Evolutionary conservation across 2,888 invertebrate genomes (phyloP).

Genomic region (Volucella inflata): DNA sequence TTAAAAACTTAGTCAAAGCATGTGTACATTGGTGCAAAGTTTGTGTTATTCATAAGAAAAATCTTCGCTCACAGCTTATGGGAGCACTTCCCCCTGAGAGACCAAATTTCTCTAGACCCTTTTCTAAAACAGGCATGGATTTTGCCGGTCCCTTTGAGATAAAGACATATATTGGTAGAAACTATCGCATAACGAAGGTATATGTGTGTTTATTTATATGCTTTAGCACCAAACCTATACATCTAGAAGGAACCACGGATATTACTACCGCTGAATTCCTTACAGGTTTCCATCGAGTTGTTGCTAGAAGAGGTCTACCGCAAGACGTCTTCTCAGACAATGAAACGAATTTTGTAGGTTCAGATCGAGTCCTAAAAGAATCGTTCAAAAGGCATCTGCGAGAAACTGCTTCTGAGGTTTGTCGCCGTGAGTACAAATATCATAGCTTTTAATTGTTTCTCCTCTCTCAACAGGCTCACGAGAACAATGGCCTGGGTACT

Average conservation of each 20-base stretch:
- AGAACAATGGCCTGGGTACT: conserved; percentile 24
- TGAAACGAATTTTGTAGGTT: conserved; percentile 43
- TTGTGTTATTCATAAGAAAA: conserved; percentile 50
- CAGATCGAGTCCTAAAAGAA: too few species aligned
- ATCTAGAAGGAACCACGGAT: conserved; percentile 52
- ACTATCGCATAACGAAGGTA: conserved; percentile 52
- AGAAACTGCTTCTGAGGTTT: too few species aligned
- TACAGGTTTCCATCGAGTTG: conserved; percentile 69
- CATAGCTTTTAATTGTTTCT: conserved; percentile 31
- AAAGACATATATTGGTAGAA: too few species aligned
- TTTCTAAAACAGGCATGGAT: conserved; percentile 53
- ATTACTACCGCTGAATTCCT: conserved; percentile 61
- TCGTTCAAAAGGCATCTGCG: too few species aligned
- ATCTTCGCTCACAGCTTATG: conserved; percentile 43
- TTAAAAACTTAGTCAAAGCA: conserved; percentile 26
- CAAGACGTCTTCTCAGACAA: conserved; percentile 53
- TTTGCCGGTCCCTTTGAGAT: conserved; percentile 68
- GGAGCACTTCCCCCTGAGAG: conserved; percentile 51
- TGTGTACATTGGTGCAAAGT: conserved; percentile 35
- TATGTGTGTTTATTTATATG: conserved; percentile 69
- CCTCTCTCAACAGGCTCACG: conserved; percentile 27
- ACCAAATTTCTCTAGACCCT: conserved; percentile 33
- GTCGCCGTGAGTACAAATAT: conserved; percentile 20
- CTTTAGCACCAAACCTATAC: conserved; percentile 62
- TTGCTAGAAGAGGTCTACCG: conserved; percentile 64